A percentile compares a stretch with the other conserved stretches of the same genome.
phyloP scores from a whole-genome alignment of 2,888 invertebrate species.

The Acleris holmiana region DNA sequence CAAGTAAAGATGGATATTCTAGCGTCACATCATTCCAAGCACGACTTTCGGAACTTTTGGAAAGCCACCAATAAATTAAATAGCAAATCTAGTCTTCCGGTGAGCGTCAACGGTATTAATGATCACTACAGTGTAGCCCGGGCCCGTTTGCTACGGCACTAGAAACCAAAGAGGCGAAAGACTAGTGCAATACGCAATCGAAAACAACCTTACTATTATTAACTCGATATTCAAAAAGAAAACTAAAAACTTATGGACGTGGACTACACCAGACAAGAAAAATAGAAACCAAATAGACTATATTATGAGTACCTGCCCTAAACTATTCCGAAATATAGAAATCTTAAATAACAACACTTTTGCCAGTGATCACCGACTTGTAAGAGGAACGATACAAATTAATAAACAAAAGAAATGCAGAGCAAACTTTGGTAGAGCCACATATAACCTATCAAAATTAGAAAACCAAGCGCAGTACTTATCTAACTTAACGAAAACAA shows the following conservation, averaged over 20 bases:
- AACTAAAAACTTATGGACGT: conserved; percentile 1
- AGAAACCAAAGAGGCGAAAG: not conserved
- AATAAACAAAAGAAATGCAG: conserved; percentile 1
- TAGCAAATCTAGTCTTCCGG: not conserved
- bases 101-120: conserved; percentile 3
- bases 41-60: not conserved
- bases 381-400: conserved; percentile 5
- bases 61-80: not conserved
- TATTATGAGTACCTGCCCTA: not conserved
- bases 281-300: conserved; percentile 12
- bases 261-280: no score
- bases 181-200: not conserved
- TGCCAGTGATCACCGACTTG: conserved; percentile 3
- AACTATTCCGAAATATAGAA: conserved; percentile 2
- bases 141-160: not conserved
- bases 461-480: not conserved
- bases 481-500: not conserved
- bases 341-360: conserved; percentile 3
- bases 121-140: no score
- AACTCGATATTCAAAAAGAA: conserved; percentile 2
- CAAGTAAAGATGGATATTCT: no score
- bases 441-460: not conserved
- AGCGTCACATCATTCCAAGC: no score
- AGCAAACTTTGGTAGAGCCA: not conserved
- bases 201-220: not conserved